phyloP scores from a whole-genome alignment of 2,888 invertebrate genomes.

The Dyspetes luteomarginatus region DNA sequence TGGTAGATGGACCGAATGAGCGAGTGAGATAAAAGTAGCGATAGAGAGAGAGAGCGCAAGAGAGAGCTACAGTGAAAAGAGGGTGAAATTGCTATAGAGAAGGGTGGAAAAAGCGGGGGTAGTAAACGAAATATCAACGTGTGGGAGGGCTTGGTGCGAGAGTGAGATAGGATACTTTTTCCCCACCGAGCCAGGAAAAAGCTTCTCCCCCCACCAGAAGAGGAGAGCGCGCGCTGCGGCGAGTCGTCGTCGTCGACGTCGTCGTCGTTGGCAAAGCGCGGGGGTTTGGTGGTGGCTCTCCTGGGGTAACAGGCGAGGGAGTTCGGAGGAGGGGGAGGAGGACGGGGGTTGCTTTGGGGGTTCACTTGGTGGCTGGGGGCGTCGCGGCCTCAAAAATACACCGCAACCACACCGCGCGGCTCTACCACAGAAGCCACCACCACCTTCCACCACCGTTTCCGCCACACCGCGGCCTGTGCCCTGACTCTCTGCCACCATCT shows the following conservation, averaged over 20 bases:
- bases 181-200: slow-evolving; percentile 81
- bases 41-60: slow-evolving; percentile 26
- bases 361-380: slow-evolving; percentile 78
- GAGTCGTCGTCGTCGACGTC: slow-evolving; percentile 68
- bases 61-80: slow-evolving; percentile 37
- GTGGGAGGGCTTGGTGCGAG: slow-evolving; percentile 42
- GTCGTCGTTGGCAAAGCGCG: slow-evolving; percentile 69
- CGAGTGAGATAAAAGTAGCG: slow-evolving; percentile 39
- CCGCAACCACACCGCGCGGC: slow-evolving; percentile 84
- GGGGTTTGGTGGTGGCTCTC: too few relatives aligned
- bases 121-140: slow-evolving; percentile 50
- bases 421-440: slow-evolving; percentile 83
- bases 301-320: slow-evolving; percentile 63
- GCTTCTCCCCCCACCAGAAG: slow-evolving; percentile 74
- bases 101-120: slow-evolving; percentile 56
- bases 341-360: slow-evolving; percentile 63
- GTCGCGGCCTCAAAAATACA: slow-evolving; percentile 83
- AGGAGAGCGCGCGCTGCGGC: slow-evolving; percentile 71
- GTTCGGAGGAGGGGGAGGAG: too few relatives aligned
- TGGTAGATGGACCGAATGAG: slow-evolving; percentile 23
- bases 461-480: slow-evolving; percentile 66
- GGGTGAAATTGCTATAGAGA: slow-evolving; percentile 70
- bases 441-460: slow-evolving; percentile 82
- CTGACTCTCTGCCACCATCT: slow-evolving; percentile 50
- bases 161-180: slow-evolving; percentile 77